Evolutionary conservation across 2,797 vertebrate genomes (phyloP), one percentile per base, ranked within the genome.

Genomic region (Labroides dimidiatus): DNA sequence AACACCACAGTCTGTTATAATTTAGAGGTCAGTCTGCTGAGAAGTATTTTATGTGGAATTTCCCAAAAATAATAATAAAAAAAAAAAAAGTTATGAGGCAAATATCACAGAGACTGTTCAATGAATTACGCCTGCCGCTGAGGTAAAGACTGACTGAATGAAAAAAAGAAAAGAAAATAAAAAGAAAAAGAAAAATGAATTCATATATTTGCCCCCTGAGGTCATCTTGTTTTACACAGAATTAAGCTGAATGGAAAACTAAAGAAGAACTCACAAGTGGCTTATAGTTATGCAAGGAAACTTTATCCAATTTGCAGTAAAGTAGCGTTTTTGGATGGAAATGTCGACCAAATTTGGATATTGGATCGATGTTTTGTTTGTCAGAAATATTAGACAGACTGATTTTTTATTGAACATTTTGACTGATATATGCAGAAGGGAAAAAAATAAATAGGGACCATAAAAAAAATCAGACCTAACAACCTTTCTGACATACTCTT

Each of bases 231-330:
- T 96, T 96, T 94, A 94, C 92, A 94, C 93, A 94, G 95, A 95
- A 97, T 98, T 95, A 98, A 98, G 98, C 95, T 93, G 96, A 98
- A 98, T 96, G 89, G 89, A 94, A 93, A 95, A 96, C 94, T 95
- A 94, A 94, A 96, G 94, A 95, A 95, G 92, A 68, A 82, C 83
- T 59, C 81, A 77, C 87, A 95, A 96, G 93, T 94, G 94, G 95
- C 70, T 80, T 77, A 92, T 95, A 94, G 94, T 93, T 94, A 93
- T 93, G 92, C 91, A 45, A 64, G 63, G 50, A 79, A 95, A 95
- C 88, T 87, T 94, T 94, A 92, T 93, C 93, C 91, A 94, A 91
- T 93, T 93, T 93, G 91, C 33, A 67, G 72, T 57, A 19, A 33
- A 33, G 30, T 89, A 89, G 92, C 87, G 89, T 93, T 89, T 45